Percentiles rank a stretch among this genome's conserved stretches.
phyloP scores from a whole-genome alignment of 2,888 invertebrate species.

The Eugnorisma glareosa region DNA sequence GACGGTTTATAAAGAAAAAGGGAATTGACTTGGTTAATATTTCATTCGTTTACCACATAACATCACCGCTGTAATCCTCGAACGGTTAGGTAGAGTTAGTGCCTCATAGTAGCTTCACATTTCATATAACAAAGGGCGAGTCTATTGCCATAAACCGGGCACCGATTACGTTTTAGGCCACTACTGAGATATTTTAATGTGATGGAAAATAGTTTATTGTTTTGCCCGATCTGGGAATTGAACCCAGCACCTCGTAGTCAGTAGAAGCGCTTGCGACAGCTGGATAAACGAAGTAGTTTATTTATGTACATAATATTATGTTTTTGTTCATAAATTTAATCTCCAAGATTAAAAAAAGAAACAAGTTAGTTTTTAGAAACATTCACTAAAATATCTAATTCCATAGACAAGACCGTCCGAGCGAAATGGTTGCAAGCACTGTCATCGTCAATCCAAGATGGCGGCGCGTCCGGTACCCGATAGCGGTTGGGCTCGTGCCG shows the following conservation, averaged over 20 bases:
- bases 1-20: neutral
- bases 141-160: neutral
- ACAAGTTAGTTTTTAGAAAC: neutral
- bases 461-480: slow-evolving; percentile 43
- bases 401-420: slow-evolving; percentile 3
- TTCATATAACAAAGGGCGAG: neutral
- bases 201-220: neutral
- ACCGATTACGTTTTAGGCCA: neutral
- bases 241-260: neutral
- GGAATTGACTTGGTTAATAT: neutral
- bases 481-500: slow-evolving; percentile 21
- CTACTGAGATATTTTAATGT: neutral
- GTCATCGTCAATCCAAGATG: slow-evolving; percentile 29
- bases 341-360: neutral
- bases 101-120: neutral
- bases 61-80: neutral
- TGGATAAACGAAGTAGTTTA: neutral
- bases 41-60: neutral
- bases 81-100: neutral
- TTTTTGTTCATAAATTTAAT: neutral
- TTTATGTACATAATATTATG: neutral
- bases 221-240: neutral
- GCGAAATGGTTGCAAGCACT: neutral
- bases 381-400: neutral
- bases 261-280: neutral